Evolutionary conservation across 2,888 invertebrate genomes (phyloP), one percentile per base, ranked within the genome.

Genomic region (Drosophila fulvimacula): DNA sequence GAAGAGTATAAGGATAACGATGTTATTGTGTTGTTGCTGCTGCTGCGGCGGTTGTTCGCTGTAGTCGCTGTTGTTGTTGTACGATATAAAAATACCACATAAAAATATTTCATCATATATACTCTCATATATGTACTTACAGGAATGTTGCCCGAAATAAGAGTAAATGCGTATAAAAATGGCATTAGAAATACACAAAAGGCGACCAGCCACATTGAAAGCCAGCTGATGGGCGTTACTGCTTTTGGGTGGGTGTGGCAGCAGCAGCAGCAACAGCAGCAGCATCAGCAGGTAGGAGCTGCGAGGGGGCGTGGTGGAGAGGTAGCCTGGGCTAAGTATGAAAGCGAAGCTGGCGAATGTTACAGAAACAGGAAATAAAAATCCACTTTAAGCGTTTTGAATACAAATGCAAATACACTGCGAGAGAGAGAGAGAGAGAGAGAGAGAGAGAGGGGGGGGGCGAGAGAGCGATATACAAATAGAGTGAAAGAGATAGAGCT

Each of bases 371-470:
- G 83, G 83, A 84, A 88, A 88, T 88, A 88, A 88, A 84, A 84
- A 86, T 84, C 76, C 86, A 85, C 88, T 84, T 88, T 76, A 88
- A 84, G 79, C 85, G 76, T 78, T 87, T 83, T 85, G 85, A 83
- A 88, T 88, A 88, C 83, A 88, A 83, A 86, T 88, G 79, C 79
- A 88, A 84, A 88, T 85, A 73, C 69, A 72, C 48, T 15, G 13
- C 44, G 17, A 64, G n/a, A 38, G 10, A 61, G 6, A 39, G 21
- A 2, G 13, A n/a, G 15, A 5, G 15, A 27, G 19, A 48, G 56
- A 17, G 24, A 41, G 56, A 17, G 24, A 41, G 17, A 64, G n/a
- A 38, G 10, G 58, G 6, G 39, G 21, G 1, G 13, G n/a, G 15
- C 4, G 15, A 27, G 19, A 48, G 56, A 17, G 24, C 38, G 48